Conservation (phyloP, 92 coral and sea anemone species). For the Umimayanthus kanabou region DNA sequence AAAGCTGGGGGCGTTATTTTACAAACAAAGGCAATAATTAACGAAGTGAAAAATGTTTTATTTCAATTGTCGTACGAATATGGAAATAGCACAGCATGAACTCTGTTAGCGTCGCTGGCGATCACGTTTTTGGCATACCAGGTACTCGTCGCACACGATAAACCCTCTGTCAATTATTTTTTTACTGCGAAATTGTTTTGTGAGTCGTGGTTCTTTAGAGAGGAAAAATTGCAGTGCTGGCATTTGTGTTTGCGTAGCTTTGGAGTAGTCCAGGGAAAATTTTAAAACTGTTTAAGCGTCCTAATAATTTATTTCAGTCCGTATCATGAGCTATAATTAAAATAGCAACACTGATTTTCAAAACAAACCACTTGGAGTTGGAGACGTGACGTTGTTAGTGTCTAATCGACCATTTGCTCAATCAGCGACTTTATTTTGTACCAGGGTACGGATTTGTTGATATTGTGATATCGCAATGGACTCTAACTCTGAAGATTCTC, state of each 20-base stretch:
- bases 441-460: neutral
- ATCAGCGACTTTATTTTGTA: neutral
- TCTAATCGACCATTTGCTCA: neutral
- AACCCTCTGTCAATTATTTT: neutral
- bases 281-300: no score
- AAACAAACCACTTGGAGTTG: neutral
- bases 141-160: neutral
- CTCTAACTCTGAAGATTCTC: neutral
- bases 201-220: no score
- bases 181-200: neutral
- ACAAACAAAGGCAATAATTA: neutral
- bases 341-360: neutral
- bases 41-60: neutral
- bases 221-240: neutral
- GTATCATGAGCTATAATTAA: no score
- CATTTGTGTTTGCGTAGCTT: neutral
- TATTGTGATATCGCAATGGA: neutral
- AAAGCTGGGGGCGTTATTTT: conserved; percentile 20
- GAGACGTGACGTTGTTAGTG: neutral
- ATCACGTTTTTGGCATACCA: conserved; percentile 12
- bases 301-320: no score
- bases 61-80: conserved; percentile 5
- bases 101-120: neutral
- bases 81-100: conserved; percentile 20
- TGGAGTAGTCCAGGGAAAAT: neutral